Evolutionary conservation across 1,140 invertebrate species (phyloP).

Genomic region (Aricia agestis): DNA sequence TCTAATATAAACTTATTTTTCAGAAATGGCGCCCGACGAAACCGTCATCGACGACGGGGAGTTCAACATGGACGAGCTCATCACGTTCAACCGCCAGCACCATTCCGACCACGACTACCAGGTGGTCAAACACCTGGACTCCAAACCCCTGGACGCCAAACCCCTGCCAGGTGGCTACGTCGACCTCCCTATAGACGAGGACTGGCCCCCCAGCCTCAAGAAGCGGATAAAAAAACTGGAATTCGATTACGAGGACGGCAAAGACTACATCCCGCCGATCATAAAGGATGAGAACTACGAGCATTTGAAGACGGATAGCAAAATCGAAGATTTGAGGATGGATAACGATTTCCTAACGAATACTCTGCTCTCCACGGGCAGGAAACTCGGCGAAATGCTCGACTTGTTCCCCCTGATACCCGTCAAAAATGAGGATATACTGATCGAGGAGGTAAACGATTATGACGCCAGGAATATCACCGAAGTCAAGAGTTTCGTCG

Average conservation of each 20-base stretch:
- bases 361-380: conserved; percentile 49
- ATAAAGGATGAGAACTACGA: conserved; percentile 66
- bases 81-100: conserved; percentile 65
- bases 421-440: conserved; percentile 63
- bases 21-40: conserved; percentile 63
- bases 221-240: conserved; percentile 65
- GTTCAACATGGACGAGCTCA: conserved; percentile 69
- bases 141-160: conserved; percentile 34
- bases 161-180: conserved; percentile 53
- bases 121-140: conserved; percentile 40
- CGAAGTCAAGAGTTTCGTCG: conserved; percentile 61
- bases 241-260: conserved; percentile 65
- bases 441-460: conserved; percentile 58
- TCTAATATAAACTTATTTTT: conserved; percentile 17
- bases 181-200: conserved; percentile 71
- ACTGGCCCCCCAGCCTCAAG: conserved; percentile 63
- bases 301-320: conserved; percentile 41
- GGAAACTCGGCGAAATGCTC: conserved; percentile 55
- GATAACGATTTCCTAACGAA: conserved; percentile 47
- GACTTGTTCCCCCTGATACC: conserved; percentile 51
- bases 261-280: conserved; percentile 56
- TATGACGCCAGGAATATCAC: conserved; percentile 54
- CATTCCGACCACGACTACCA: conserved; percentile 73
- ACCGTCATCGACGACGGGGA: conserved; percentile 68
- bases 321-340: conserved; percentile 37